Conservation (phyloP, 2,797 vertebrate genomes). For the Alauda arvensis region DNA sequence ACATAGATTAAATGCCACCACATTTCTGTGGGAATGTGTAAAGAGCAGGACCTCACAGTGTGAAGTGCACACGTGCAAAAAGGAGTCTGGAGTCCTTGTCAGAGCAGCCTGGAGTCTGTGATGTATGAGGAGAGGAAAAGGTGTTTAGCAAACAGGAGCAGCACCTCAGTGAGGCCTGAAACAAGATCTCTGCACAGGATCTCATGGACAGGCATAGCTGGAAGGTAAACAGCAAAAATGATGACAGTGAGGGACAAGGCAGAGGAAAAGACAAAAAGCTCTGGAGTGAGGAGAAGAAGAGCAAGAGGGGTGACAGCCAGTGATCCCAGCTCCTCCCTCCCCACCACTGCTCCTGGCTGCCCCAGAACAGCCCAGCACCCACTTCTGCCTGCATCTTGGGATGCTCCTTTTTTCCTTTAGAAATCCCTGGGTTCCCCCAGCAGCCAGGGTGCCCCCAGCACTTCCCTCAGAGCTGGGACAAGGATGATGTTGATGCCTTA, state of each 20-base stretch:
- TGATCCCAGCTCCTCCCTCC: neutral
- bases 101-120: neutral
- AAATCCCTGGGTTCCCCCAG: neutral
- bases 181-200: fast-evolving
- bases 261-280: neutral
- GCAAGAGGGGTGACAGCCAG: neutral
- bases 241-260: neutral
- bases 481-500: neutral
- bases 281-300: neutral
- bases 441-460: fast-evolving
- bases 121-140: neutral
- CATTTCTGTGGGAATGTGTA: neutral
- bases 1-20: neutral
- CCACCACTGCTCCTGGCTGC: fast-evolving
- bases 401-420: neutral
- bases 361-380: neutral
- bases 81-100: neutral
- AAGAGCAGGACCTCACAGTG: neutral
- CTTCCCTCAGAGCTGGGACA: neutral
- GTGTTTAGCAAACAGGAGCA: neutral
- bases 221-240: neutral
- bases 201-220: neutral
- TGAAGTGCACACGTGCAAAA: neutral
- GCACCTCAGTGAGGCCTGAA: neutral
- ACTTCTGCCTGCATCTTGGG: neutral